These are phyloP conservation scores for Apogon talboti DNA, from an alignment of 2,797 vertebrate species.

Conservation along the genomic window DNA sequence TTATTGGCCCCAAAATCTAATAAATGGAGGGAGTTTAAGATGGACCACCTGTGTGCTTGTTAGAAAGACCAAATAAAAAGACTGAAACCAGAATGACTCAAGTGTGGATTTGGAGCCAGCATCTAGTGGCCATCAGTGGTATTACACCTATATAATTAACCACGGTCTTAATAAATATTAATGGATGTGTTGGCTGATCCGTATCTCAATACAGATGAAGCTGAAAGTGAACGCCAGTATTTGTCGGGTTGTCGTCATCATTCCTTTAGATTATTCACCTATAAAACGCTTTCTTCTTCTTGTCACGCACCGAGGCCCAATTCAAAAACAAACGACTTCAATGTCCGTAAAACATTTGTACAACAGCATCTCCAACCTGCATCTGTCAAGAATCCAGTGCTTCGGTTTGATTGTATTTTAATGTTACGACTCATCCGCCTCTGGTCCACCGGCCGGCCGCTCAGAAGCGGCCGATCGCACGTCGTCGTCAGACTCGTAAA, in stretches of 20 bases:
- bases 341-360: slow-evolving; percentile 30
- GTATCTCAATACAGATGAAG: no score
- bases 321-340: not conserved
- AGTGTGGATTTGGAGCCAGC: no score
- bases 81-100: no score
- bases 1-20: no score
- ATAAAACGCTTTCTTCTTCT: not conserved
- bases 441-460: slow-evolving; percentile 22
- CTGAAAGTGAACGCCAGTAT: not conserved
- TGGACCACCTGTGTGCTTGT: no score
- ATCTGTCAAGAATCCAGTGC: slow-evolving; percentile 79
- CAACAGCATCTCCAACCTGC: slow-evolving; percentile 38
- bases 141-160: no score
- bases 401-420: slow-evolving; percentile 68
- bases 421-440: slow-evolving; percentile 56
- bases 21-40: no score
- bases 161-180: no score
- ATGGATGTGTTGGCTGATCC: no score
- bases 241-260: not conserved
- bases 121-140: no score
- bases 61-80: no score
- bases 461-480: slow-evolving; percentile 59
- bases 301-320: slow-evolving; percentile 3
- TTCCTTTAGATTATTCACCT: not conserved
- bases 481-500: slow-evolving; percentile 11